Conservation (phyloP, 2,888 invertebrate genomes). For the Ophion ellenae region DNA sequence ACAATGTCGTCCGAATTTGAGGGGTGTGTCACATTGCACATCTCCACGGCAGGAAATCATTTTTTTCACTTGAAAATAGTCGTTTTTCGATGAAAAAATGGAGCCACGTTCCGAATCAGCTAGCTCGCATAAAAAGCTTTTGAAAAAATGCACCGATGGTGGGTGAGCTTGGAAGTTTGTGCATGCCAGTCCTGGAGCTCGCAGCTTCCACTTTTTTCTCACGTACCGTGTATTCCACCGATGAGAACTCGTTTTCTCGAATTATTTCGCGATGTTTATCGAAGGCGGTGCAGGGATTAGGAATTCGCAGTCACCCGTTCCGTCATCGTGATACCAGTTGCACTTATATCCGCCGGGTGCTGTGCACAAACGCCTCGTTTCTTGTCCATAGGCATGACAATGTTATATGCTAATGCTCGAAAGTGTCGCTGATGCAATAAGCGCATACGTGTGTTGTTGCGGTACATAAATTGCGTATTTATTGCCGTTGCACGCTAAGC, state of each 20-base stretch:
- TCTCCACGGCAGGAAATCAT: no score
- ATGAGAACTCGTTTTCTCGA: background rate
- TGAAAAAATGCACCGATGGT: no score
- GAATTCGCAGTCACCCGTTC: background rate
- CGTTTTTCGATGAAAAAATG: no score
- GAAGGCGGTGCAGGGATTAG: background rate
- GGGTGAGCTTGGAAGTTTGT: no score
- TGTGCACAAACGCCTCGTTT: background rate
- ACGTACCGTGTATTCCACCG: background rate
- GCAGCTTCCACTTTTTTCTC: background rate
- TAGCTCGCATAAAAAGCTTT: no score
- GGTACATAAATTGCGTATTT: constrained; percentile 78
- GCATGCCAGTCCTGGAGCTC: no score
- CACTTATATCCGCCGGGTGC: background rate
- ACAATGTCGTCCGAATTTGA: no score
- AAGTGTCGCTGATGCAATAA: constrained; percentile 77
- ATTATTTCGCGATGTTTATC: background rate
- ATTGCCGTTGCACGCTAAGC: constrained; percentile 66
- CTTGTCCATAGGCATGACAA: constrained; percentile 70
- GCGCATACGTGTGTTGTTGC: constrained; percentile 61
- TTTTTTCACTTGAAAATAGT: no score
- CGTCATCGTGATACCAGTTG: background rate
- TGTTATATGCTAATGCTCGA: constrained; percentile 75
- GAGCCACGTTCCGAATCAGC: no score
- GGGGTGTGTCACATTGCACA: no score